Conservation (phyloP, 2,797 vertebrate species). For the Glossophaga mutica region DNA sequence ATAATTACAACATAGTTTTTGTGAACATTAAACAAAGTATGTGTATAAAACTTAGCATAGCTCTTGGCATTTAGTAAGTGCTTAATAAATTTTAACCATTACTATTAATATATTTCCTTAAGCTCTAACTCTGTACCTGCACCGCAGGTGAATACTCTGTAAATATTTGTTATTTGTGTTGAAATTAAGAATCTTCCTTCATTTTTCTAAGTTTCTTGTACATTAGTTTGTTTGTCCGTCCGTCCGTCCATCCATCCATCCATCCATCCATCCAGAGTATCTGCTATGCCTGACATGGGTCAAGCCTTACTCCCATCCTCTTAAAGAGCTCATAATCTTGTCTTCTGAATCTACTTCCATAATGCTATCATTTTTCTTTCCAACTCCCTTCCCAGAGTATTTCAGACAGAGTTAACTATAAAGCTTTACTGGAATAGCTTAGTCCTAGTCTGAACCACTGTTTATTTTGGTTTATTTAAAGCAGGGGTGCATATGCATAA, state of each 20-base stretch:
- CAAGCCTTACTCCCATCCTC: neutral
- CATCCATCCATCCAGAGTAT: neutral
- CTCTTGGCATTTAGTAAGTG: neutral
- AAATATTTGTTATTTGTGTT: neutral
- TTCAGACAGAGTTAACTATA: neutral
- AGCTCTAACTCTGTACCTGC: neutral
- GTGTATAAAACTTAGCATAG: neutral
- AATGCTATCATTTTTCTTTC: neutral
- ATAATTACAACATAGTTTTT: neutral
- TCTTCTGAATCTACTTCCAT: neutral
- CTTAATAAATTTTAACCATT: neutral
- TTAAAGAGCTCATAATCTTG: neutral
- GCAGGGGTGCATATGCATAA: neutral
- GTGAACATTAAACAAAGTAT: neutral
- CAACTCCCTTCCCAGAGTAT: neutral
- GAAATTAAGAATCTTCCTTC: neutral
- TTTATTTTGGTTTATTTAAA: neutral
- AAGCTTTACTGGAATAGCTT: neutral
- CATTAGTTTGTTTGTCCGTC: neutral
- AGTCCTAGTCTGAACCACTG: neutral
- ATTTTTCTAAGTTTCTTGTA: neutral
- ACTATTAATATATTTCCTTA: neutral
- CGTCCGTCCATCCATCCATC: too few relatives aligned
- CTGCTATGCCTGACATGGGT: neutral
- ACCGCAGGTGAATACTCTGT: neutral